Percentiles rank a stretch among this genome's conserved stretches.
Evolutionary conservation across 2,797 vertebrate genomes (phyloP).

Genomic region (Saxicola maurus): DNA sequence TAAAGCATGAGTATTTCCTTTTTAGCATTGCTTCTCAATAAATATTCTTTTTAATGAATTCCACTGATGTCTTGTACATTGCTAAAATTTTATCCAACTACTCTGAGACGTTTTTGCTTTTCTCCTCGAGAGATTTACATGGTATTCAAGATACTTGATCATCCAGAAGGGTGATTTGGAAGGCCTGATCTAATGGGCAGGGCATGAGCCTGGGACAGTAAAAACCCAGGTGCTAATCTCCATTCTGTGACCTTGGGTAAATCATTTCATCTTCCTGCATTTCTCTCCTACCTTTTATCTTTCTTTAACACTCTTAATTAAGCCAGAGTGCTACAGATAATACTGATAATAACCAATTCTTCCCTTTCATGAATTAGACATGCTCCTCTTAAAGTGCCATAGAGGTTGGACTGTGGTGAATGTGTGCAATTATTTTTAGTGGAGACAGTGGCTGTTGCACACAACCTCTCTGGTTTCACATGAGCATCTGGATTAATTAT

Average conservation of each 20-base stretch:
- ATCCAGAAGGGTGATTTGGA: background rate
- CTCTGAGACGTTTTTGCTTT: background rate
- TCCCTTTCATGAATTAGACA: constrained; percentile 49
- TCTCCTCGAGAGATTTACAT: background rate
- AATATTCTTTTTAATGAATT: constrained; percentile 8
- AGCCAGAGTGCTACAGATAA: constrained; percentile 41
- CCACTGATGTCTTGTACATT: background rate
- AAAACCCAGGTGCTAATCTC: constrained; percentile 18
- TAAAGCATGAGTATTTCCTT: constrained; percentile 1
- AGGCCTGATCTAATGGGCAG: background rate
- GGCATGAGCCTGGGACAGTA: background rate
- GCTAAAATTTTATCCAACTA: background rate
- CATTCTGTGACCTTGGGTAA: constrained; percentile 44
- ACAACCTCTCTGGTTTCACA: background rate
- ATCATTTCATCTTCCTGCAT: constrained; percentile 33
- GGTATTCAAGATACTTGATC: background rate
- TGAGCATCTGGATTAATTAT: constrained; percentile 49
- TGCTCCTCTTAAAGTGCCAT: constrained; percentile 39
- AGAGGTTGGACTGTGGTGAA: constrained; percentile 41
- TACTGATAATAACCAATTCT: constrained; percentile 45
- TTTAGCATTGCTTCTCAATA: background rate
- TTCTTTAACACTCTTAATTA: constrained; percentile 54
- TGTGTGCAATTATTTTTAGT: constrained; percentile 33
- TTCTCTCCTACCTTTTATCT: constrained; percentile 51
- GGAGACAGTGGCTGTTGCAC: constrained; percentile 11